These are phyloP conservation scores for Theropithecus gelada DNA, from an alignment of 2,113 vertebrate species.

Conservation along the genomic window DNA sequence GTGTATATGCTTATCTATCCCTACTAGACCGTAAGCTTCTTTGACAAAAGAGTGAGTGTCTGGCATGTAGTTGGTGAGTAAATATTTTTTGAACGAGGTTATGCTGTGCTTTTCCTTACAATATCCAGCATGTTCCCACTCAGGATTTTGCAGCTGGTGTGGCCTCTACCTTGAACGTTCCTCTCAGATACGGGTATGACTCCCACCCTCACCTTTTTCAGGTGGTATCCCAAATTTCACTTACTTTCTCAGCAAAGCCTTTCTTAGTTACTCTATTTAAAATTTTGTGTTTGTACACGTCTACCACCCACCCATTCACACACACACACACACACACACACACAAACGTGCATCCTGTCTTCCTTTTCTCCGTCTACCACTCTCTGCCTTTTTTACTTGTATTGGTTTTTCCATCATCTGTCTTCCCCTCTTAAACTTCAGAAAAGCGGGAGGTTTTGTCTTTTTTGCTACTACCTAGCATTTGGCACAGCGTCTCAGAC, in stretches of 20 bases:
- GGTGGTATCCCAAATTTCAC: neutral
- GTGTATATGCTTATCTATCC: neutral
- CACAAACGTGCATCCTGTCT: neutral
- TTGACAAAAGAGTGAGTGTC: neutral
- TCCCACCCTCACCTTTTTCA: neutral
- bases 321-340: too few species aligned
- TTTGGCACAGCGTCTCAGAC: neutral
- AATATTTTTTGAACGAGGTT: neutral
- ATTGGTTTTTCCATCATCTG: neutral
- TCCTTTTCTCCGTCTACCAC: neutral
- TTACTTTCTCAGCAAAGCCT: neutral
- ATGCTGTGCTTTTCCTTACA: neutral
- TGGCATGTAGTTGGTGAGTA: neutral
- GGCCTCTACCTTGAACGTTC: neutral
- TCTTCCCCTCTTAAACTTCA: neutral
- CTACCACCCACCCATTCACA: neutral
- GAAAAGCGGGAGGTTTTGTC: neutral
- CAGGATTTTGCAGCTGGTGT: neutral
- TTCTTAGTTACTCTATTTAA: neutral
- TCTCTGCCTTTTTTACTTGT: neutral
- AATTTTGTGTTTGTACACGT: neutral
- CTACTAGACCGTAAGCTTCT: neutral
- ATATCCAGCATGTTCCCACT: neutral
- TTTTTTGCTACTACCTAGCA: neutral
- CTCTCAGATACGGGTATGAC: neutral